Conservation (phyloP, 2,888 invertebrate genomes). For the Pandemis corylana region DNA sequence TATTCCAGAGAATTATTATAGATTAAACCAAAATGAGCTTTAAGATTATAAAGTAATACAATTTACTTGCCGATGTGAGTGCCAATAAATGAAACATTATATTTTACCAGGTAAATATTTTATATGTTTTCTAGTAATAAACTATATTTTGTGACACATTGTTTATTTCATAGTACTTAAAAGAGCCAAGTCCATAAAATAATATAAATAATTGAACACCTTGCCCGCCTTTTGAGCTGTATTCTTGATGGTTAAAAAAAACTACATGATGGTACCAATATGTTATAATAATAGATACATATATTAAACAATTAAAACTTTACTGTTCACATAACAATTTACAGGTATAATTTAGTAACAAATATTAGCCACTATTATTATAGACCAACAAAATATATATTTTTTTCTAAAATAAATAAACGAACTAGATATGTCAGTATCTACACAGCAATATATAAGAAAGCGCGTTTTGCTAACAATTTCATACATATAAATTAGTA, state of each 20-base stretch:
- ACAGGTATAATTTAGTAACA: conserved; percentile 63
- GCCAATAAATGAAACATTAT: background rate
- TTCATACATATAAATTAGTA: conserved; percentile 42
- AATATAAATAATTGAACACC: background rate
- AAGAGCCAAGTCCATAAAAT: background rate
- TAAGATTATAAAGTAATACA: background rate
- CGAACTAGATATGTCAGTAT: conserved; percentile 61
- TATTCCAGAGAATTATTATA: background rate
- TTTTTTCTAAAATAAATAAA: conserved; percentile 63
- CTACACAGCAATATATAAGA: conserved; percentile 64
- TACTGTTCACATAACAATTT: conserved; percentile 72
- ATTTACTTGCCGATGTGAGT: background rate
- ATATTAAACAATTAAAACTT: conserved; percentile 62
- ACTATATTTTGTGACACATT: conserved; percentile 4
- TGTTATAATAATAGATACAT: conserved; percentile 59
- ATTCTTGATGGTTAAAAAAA: conserved; percentile 48
- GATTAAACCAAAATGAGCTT: background rate
- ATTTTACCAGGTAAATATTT: background rate
- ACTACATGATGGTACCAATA: conserved; percentile 63
- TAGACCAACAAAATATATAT: conserved; percentile 64
- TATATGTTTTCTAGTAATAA: background rate
- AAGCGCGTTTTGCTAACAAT: conserved; percentile 53
- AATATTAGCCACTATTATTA: conserved; percentile 54
- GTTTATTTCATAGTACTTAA: background rate
- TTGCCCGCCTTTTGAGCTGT: conserved; percentile 3